A percentile compares a stretch with the other conserved stretches of the same genome.
Evolutionary conservation across 37 sponge, comb jelly and placozoan species (phyloP).

Genomic region (Amphimedon queenslandica): DNA sequence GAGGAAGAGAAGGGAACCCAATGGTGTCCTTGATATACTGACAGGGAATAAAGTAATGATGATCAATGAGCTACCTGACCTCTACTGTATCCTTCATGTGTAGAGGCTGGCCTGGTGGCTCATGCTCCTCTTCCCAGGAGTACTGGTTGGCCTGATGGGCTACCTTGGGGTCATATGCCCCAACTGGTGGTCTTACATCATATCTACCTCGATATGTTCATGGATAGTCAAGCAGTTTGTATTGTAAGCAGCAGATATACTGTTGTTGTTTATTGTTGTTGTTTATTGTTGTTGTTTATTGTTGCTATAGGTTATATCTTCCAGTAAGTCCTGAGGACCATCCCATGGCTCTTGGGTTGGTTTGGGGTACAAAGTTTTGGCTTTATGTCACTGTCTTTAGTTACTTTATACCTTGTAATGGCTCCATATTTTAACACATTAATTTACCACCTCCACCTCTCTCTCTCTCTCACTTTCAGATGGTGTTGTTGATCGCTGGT

Average conservation of each 20-base stretch:
- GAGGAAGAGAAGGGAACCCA: slow-evolving; percentile 28
- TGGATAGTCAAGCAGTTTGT: slow-evolving; percentile 17
- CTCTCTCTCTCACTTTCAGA: too few species aligned
- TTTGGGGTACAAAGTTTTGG: slow-evolving; percentile 65
- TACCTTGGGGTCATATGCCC: slow-evolving; percentile 36
- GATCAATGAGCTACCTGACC: too few species aligned
- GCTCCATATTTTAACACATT: too few species aligned
- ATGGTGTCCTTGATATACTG: slow-evolving; percentile 22
- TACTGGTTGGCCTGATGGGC: slow-evolving; percentile 26
- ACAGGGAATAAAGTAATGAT: slow-evolving; percentile 35
- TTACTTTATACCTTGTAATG: slow-evolving; percentile 7
- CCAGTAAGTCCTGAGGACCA: slow-evolving; percentile 38
- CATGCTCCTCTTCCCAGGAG: slow-evolving; percentile 47
- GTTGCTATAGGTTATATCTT: slow-evolving; percentile 34
- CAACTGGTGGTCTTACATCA: slow-evolving; percentile 59
- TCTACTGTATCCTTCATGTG: background rate
- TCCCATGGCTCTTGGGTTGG: slow-evolving; percentile 73
- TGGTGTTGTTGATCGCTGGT: slow-evolving; percentile 24
- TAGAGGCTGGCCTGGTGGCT: slow-evolving; percentile 71
- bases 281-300: too few species aligned
- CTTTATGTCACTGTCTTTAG: slow-evolving; percentile 54
- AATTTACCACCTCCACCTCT: too few species aligned
- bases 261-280: too few species aligned
- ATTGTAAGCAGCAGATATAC: too few species aligned
- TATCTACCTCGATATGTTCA: slow-evolving; percentile 8